Percentiles rank a stretch among this genome's conserved stretches.
Conservation (phyloP, 2,113 vertebrate species). For the Chiloscyllium plagiosum region DNA sequence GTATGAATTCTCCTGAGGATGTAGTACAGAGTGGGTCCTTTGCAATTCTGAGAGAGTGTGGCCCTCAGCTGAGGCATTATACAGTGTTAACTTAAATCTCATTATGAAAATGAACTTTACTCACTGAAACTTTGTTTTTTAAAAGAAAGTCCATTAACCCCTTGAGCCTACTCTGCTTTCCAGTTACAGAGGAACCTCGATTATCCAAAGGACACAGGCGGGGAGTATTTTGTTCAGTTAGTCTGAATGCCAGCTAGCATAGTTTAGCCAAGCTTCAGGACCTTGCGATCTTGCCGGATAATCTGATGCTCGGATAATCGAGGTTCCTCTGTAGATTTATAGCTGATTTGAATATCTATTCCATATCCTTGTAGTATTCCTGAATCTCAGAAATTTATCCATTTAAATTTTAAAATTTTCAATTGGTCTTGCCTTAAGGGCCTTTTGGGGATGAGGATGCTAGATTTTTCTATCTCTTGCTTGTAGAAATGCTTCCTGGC, state of each 20-base stretch:
- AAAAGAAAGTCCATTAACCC: background rate
- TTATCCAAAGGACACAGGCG: too few relatives aligned
- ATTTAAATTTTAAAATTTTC: background rate
- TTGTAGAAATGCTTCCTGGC: background rate
- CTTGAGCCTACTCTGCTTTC: background rate
- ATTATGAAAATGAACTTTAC: background rate
- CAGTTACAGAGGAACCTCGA: background rate
- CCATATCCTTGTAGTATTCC: background rate
- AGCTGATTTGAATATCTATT: background rate
- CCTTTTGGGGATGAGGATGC: background rate
- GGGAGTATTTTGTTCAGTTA: too few relatives aligned
- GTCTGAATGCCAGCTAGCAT: too few relatives aligned
- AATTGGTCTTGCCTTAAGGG: background rate
- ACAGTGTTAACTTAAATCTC: background rate
- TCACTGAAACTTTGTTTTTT: background rate
- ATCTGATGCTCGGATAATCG: too few relatives aligned
- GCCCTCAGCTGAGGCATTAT: too few relatives aligned
- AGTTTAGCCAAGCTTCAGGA: too few relatives aligned
- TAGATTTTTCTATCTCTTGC: background rate
- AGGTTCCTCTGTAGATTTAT: background rate
- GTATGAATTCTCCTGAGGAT: too few relatives aligned
- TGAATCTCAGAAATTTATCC: background rate
- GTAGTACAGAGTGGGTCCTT: too few relatives aligned
- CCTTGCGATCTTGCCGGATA: too few relatives aligned
- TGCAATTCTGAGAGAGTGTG: too few relatives aligned